Evolutionary conservation across 2,888 invertebrate genomes (phyloP).

Genomic region (Morpho deidamia): DNA sequence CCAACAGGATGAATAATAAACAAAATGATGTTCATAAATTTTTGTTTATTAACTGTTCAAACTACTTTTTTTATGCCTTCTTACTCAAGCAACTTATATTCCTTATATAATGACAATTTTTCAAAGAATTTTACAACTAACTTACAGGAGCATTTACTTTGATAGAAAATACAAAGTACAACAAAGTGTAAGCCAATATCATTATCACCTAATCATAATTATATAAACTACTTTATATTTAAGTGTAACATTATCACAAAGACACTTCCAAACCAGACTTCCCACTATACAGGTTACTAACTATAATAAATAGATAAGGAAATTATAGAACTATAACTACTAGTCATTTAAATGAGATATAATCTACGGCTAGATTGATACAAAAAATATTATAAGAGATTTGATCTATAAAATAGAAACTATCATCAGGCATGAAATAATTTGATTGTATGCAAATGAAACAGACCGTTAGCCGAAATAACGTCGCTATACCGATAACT

Average conservation of each 20-base stretch:
- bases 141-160: no score
- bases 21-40: conserved; percentile 9
- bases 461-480: conserved; percentile 56
- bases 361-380: conserved; percentile 18
- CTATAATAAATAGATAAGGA: conserved; percentile 16
- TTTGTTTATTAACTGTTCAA: conserved; percentile 1
- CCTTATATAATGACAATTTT: no score
- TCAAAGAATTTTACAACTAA: no score
- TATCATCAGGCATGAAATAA: conserved; percentile 47
- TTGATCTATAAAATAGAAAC: conserved; percentile 28
- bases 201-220: neutral
- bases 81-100: neutral
- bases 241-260: no score
- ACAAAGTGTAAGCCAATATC: neutral
- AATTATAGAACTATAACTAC: conserved; percentile 12
- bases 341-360: conserved; percentile 2
- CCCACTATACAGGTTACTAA: conserved; percentile 4
- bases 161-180: no score
- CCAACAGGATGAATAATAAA: conserved; percentile 37
- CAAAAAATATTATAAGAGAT: conserved; percentile 21
- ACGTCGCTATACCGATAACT: conserved; percentile 44
- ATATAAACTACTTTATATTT: no score
- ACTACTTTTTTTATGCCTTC: neutral
- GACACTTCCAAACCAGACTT: neutral
- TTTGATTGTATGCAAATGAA: conserved; percentile 70